Conservation (phyloP, 2,797 vertebrate species). For the Eurystomus glaucurus region DNA sequence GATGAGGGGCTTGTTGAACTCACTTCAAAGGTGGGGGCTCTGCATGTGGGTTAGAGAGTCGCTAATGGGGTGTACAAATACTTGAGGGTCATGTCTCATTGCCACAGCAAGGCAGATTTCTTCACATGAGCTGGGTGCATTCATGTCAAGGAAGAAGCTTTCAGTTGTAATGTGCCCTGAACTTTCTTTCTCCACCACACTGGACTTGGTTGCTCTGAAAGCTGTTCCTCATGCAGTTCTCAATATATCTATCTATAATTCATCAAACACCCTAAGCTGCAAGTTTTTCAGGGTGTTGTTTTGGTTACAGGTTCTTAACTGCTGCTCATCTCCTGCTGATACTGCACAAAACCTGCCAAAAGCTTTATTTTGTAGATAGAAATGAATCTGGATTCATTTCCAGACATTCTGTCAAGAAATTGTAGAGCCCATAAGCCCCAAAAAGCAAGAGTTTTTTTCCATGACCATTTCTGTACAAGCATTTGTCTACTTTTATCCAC, state of each 20-base stretch:
- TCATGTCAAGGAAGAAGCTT: background rate
- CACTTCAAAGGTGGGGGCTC: background rate
- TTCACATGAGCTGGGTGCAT: background rate
- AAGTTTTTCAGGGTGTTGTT: conserved; percentile 29
- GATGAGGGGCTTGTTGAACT: background rate
- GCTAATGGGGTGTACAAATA: background rate
- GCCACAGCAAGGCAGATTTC: background rate
- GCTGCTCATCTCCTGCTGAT: conserved; percentile 24
- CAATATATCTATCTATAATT: background rate
- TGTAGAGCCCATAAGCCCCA: background rate
- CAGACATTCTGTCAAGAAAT: conserved; percentile 42
- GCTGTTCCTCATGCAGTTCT: background rate
- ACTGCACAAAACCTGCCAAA: conserved; percentile 28
- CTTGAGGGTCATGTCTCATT: background rate
- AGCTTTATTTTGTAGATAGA: conserved; percentile 35
- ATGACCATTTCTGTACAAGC: conserved; percentile 1
- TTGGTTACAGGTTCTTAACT: conserved; percentile 52
- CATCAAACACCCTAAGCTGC: background rate
- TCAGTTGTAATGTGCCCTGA: background rate
- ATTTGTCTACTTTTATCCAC: conserved; percentile 35
- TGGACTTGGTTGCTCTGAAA: background rate
- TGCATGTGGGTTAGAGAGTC: background rate
- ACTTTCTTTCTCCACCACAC: background rate
- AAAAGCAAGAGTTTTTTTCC: conserved; percentile 15
- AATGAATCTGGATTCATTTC: conserved; percentile 56